Conservation (phyloP, 2,113 vertebrate genomes). For the Ploceus nigricollis region DNA sequence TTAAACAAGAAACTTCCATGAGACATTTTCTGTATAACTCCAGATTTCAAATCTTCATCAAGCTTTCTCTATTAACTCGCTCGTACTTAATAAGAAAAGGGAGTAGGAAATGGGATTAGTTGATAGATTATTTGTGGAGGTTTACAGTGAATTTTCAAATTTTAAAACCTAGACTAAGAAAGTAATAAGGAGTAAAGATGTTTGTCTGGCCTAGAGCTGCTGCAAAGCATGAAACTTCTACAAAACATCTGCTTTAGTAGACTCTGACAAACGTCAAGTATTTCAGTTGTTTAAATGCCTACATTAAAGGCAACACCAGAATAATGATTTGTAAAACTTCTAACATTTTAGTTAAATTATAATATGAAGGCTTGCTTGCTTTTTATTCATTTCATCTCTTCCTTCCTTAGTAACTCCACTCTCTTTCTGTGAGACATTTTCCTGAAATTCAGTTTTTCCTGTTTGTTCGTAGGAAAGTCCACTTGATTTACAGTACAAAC, state of each 20-base stretch:
- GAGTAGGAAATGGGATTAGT: slow-evolving; percentile 27
- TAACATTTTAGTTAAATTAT: slow-evolving; percentile 1
- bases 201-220: not conserved
- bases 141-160: not conserved
- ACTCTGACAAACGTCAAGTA: not conserved
- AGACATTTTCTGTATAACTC: not conserved
- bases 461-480: not conserved
- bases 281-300: not conserved
- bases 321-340: not conserved
- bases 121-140: not conserved
- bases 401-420: not conserved
- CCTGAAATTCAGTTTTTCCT: not conserved
- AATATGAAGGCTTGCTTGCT: not conserved
- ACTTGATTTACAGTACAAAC: not conserved
- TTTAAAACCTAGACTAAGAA: not conserved
- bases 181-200: not conserved
- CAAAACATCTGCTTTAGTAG: not conserved
- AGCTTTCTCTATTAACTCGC: not conserved
- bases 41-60: not conserved
- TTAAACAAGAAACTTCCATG: not conserved
- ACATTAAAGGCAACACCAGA: slow-evolving; percentile 7
- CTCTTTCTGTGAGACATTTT: accelerated
- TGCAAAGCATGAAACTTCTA: not conserved
- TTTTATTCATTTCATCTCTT: not conserved
- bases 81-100: not conserved